These are phyloP conservation scores for Megalops cyprinoides DNA, from an alignment of 2,797 vertebrate species.

Conservation along the genomic window DNA sequence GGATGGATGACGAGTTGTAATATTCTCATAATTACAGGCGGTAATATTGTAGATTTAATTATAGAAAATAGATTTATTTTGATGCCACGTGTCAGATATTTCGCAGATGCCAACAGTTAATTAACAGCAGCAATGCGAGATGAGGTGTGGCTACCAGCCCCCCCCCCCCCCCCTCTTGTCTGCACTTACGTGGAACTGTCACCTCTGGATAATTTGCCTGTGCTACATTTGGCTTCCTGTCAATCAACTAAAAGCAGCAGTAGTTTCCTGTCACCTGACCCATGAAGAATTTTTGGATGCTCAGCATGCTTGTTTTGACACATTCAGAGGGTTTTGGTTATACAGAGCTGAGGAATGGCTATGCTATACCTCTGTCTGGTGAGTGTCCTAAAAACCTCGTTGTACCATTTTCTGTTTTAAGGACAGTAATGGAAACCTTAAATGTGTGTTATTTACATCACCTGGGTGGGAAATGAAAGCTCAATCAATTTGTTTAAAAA, in stretches of 20 bases:
- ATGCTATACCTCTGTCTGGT: background rate
- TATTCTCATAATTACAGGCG: slow-evolving; percentile 23
- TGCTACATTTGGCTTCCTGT: slow-evolving; percentile 3
- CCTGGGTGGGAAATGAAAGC: background rate
- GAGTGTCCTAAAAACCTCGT: background rate
- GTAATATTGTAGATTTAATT: background rate
- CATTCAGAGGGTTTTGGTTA: background rate
- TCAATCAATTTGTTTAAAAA: background rate
- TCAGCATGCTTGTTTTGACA: background rate
- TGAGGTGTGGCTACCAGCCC: background rate
- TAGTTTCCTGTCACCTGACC: slow-evolving; percentile 10
- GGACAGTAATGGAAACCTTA: background rate
- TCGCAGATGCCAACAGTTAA: slow-evolving; percentile 2
- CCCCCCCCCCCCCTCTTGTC: background rate
- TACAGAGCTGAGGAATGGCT: background rate
- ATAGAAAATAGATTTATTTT: slow-evolving; percentile 10
- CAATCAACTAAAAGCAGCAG: background rate
- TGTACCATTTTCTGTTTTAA: background rate
- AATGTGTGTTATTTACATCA: too few relatives aligned
- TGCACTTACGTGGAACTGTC: background rate
- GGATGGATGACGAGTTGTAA: background rate
- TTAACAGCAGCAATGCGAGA: slow-evolving; percentile 2
- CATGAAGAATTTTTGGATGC: background rate
- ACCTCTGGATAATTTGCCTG: background rate
- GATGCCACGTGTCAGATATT: background rate